Percentiles rank a stretch among this genome's conserved stretches.
Evolutionary conservation across 2,797 vertebrate species (phyloP).

Genomic region (Pygocentrus nattereri): DNA sequence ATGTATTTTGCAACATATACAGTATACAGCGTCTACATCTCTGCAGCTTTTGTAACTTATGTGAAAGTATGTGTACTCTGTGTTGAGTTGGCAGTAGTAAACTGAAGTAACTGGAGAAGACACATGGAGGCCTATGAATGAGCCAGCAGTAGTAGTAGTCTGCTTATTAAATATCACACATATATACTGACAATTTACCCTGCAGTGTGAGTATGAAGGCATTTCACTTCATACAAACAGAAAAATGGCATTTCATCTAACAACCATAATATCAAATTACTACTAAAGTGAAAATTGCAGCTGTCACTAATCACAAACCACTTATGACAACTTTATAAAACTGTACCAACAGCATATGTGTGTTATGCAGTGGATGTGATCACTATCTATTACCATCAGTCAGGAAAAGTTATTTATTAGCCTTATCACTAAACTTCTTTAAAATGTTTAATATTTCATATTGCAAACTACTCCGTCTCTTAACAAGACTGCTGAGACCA

Average conservation of each 20-base stretch:
- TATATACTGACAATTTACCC: neutral
- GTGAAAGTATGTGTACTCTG: neutral
- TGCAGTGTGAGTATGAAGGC: neutral
- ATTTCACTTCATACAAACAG: neutral
- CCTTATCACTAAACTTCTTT: too few species aligned
- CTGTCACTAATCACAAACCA: neutral
- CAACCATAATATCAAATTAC: neutral
- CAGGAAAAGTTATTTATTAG: too few species aligned
- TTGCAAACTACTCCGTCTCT: too few species aligned
- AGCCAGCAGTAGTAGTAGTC: neutral
- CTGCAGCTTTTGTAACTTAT: neutral
- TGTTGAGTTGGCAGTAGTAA: neutral
- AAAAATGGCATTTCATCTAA: neutral
- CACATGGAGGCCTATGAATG: neutral
- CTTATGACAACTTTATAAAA: neutral
- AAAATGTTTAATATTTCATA: too few species aligned
- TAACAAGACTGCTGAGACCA: too few species aligned
- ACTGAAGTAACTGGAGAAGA: neutral
- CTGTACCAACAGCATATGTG: neutral
- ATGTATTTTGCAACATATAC: neutral
- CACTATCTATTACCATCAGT: too few species aligned
- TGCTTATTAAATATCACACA: neutral
- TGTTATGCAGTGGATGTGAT: neutral
- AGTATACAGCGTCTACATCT: neutral
- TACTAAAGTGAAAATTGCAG: neutral